A percentile compares a stretch with the other conserved stretches of the same genome.
Evolutionary conservation across 2,888 invertebrate genomes (phyloP).

Genomic region (Drosophila picticornis): DNA sequence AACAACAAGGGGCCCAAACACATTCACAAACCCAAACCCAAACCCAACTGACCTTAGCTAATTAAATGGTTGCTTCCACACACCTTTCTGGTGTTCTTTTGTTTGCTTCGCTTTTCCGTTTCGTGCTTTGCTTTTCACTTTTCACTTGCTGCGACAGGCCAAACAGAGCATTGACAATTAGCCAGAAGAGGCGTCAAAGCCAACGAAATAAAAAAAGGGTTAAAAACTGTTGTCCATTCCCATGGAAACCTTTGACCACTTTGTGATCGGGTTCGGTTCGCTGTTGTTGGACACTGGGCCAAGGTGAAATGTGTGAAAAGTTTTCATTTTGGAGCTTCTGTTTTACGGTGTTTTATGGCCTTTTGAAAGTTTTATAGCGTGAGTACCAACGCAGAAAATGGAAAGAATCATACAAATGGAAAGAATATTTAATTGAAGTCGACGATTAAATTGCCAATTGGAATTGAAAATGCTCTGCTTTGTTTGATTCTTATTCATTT

Average conservation of each 20-base stretch:
- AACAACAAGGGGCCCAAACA: neutral
- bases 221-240: constrained; percentile 10
- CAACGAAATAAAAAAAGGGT: constrained; percentile 14
- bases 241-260: constrained; percentile 26
- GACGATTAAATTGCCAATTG: neutral
- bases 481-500: neutral
- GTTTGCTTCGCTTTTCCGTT: constrained; percentile 3
- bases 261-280: constrained; percentile 18
- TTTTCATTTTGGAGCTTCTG: constrained; percentile 17
- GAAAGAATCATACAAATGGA: neutral
- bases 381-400: neutral
- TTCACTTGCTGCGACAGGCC: constrained; percentile 29
- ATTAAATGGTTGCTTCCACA: constrained; percentile 43
- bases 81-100: constrained; percentile 23
- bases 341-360: constrained; percentile 20
- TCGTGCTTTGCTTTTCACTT: constrained; percentile 43
- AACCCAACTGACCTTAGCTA: constrained; percentile 62
- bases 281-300: constrained; percentile 22
- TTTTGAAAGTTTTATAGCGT: neutral
- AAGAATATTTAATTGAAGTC: neutral
- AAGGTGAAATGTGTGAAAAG: constrained; percentile 42
- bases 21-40: constrained; percentile 14
- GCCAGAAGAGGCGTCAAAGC: constrained; percentile 26
- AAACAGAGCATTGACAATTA: constrained; percentile 65
- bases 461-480: neutral